phyloP scores from a whole-genome alignment of 2,113 vertebrate species.

The Hypomesus transpacificus region DNA sequence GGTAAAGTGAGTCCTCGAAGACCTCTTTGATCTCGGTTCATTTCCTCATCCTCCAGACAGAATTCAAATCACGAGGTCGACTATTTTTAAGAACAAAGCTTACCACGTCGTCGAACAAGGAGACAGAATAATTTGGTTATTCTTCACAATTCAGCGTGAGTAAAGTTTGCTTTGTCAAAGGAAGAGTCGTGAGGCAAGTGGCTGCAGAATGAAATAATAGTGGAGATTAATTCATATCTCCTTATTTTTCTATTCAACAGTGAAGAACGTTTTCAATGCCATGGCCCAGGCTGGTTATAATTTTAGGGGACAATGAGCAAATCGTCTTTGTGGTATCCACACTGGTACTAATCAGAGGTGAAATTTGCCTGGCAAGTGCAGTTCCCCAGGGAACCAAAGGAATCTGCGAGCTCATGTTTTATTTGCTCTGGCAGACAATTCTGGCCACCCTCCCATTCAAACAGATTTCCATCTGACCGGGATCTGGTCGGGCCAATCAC shows the following conservation, averaged over 20 bases:
- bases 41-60: slow-evolving; percentile 64
- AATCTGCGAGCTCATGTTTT: background rate
- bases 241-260: no score
- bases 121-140: slow-evolving; percentile 49
- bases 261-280: no score
- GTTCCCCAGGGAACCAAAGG: no score
- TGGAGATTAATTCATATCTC: no score
- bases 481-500: no score
- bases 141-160: slow-evolving; percentile 42
- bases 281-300: no score
- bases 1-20: slow-evolving; percentile 68
- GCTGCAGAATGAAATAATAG: slow-evolving; percentile 19
- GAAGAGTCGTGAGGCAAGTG: slow-evolving; percentile 1
- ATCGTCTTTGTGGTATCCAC: no score
- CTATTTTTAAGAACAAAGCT: slow-evolving; percentile 73
- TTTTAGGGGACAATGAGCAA: no score
- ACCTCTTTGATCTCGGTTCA: slow-evolving; percentile 70
- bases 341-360: no score
- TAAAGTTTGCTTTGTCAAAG: slow-evolving; percentile 22
- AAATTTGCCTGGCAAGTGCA: no score
- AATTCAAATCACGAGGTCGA: slow-evolving; percentile 63
- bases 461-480: background rate
- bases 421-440: no score
- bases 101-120: slow-evolving; percentile 54
- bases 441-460: slow-evolving; percentile 1